phyloP scores from a whole-genome alignment of 2,888 invertebrate genomes.

The Melieria crassipennis region DNA sequence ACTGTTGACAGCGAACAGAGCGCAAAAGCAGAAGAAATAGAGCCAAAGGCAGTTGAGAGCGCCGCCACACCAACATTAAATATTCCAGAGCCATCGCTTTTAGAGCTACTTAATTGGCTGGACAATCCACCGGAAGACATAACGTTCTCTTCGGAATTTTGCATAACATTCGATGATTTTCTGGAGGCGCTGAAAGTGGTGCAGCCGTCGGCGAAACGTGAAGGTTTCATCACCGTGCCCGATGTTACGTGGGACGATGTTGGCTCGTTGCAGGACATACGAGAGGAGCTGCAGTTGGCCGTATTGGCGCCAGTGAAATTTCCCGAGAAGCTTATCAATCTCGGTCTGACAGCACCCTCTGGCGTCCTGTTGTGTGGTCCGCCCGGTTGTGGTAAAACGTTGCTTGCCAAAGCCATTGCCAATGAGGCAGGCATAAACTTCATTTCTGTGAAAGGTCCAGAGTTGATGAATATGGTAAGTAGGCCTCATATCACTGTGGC shows the following conservation, averaged over 20 bases:
- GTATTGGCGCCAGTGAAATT: constrained; percentile 93
- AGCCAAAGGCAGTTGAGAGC: not conserved
- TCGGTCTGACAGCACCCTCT: constrained; percentile 84
- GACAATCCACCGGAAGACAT: constrained; percentile 74
- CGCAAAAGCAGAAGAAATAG: constrained; percentile 29
- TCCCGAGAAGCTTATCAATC: constrained; percentile 78
- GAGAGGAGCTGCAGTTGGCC: constrained; percentile 89
- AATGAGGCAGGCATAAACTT: constrained; percentile 99
- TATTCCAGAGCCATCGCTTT: constrained; percentile 62
- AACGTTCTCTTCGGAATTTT: constrained; percentile 73
- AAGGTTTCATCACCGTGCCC: constrained; percentile 97
- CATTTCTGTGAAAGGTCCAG: constrained; percentile 98
- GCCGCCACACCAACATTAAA: constrained; percentile 44
- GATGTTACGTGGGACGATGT: constrained; percentile 97
- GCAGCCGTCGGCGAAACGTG: constrained; percentile 93
- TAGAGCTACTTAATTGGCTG: constrained; percentile 74
- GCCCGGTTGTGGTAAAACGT: constrained; percentile 95
- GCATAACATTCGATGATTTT: constrained; percentile 81
- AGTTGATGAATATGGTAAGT: constrained; percentile 92
- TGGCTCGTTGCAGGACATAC: constrained; percentile 87
- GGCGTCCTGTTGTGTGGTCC: constrained; percentile 96
- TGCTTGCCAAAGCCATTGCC: constrained; percentile 97
- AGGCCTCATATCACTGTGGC: not conserved
- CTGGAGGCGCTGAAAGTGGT: constrained; percentile 80
- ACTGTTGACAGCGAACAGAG: constrained; percentile 50